Evolutionary conservation across 2,113 vertebrate genomes (phyloP).

Genomic region (Ibidorhyncha struthersii): DNA sequence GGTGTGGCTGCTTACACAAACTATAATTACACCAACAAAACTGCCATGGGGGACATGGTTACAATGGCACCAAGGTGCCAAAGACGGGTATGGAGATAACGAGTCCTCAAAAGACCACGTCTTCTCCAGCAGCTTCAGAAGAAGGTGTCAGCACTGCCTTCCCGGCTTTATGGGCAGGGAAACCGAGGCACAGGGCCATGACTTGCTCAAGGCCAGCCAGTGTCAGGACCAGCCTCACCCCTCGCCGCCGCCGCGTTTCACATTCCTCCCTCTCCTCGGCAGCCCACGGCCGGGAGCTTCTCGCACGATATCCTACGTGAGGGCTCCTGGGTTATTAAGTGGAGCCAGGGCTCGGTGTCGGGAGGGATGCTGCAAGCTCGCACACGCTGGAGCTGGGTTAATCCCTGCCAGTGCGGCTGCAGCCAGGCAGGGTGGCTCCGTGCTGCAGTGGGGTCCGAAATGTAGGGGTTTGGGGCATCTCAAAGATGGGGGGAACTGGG

Average conservation of each 20-base stretch:
- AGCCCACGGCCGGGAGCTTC: neutral
- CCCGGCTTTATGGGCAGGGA: neutral
- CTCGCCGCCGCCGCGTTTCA: neutral
- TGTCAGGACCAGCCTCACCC: neutral
- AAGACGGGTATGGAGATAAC: rapidly evolving
- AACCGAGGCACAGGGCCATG: neutral
- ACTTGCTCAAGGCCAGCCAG: neutral
- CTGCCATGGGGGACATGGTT: neutral
- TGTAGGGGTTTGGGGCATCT: neutral
- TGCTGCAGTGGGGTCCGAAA: rapidly evolving
- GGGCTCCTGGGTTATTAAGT: neutral
- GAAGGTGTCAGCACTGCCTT: rapidly evolving
- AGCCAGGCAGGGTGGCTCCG: neutral
- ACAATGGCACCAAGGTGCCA: neutral
- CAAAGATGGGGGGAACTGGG: neutral
- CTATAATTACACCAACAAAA: neutral
- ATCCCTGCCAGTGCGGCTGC: neutral
- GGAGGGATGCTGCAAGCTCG: neutral
- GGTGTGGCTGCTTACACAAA: neutral
- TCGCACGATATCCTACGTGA: neutral
- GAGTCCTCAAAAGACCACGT: rapidly evolving
- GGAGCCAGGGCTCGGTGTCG: neutral
- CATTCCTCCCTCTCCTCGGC: neutral
- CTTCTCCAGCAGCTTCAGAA: neutral
- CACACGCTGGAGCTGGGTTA: neutral